phyloP scores from a whole-genome alignment of 2,888 invertebrate genomes.

The Ellobium chinense region DNA sequence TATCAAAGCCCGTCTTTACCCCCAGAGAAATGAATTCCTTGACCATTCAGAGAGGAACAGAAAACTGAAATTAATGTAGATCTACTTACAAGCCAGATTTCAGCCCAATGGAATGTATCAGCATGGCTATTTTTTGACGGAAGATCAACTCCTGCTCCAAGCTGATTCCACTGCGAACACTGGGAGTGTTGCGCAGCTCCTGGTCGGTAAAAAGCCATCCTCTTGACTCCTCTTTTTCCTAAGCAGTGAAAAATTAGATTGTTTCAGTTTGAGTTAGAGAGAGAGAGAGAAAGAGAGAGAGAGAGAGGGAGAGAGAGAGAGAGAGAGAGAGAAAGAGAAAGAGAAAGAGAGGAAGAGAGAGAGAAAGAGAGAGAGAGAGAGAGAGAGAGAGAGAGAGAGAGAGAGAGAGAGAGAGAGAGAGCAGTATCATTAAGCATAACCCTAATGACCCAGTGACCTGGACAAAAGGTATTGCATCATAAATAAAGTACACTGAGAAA shows the following conservation, averaged over 20 bases:
- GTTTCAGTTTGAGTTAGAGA: too few species aligned
- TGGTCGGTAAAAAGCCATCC: constrained; percentile 40
- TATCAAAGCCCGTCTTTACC: not conserved
- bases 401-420: too few species aligned
- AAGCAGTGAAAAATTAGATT: not conserved
- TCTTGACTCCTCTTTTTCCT: constrained; percentile 33
- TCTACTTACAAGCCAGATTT: constrained; percentile 44
- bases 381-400: too few species aligned
- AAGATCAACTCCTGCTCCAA: constrained; percentile 29
- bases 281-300: too few species aligned
- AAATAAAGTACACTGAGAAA: too few species aligned
- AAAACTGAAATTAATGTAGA: not conserved
- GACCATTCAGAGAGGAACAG: not conserved
- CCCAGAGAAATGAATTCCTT: not conserved
- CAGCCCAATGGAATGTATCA: constrained; percentile 40
- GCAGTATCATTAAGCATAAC: too few species aligned
- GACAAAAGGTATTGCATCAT: not conserved
- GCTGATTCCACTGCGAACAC: constrained; percentile 1
- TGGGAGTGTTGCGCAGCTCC: constrained; percentile 30
- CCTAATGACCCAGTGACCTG: not conserved
- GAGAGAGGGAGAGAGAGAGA: too few species aligned
- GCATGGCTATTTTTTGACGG: constrained; percentile 42
- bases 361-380: too few species aligned
- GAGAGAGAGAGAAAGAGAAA: too few species aligned
- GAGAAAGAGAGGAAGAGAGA: too few species aligned